phyloP scores from a whole-genome alignment of 2,888 invertebrate genomes.

The Eudemis profundana region DNA sequence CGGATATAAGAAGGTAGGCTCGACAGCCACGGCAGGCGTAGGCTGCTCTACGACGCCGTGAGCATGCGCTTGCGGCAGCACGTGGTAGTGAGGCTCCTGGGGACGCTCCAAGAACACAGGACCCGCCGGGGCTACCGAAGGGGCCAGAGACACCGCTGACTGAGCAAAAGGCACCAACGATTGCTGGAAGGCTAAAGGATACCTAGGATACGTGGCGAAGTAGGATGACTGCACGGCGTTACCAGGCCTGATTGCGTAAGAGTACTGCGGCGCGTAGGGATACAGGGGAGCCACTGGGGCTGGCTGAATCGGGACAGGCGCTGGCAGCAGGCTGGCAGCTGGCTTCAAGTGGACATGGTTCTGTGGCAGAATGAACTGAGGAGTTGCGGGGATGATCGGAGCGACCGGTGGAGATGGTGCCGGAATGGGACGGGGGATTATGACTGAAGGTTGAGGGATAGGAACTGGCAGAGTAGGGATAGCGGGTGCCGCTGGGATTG shows the following conservation, averaged over 20 bases:
- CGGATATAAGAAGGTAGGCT: conserved; percentile 55
- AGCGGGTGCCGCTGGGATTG: conserved; percentile 50
- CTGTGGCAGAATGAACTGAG: conserved; percentile 57
- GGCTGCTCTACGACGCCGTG: conserved; percentile 49
- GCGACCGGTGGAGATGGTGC: conserved; percentile 60
- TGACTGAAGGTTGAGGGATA: conserved; percentile 59
- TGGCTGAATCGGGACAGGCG: conserved; percentile 59
- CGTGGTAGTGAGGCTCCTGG: conserved; percentile 56
- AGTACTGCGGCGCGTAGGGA: conserved; percentile 62
- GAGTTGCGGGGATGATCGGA: conserved; percentile 56
- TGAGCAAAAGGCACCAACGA: conserved; percentile 68
- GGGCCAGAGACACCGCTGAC: conserved; percentile 56
- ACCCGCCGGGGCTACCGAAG: conserved; percentile 48
- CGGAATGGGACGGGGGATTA: conserved; percentile 64
- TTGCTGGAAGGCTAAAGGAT: conserved; percentile 51
- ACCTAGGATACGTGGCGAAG: conserved; percentile 78
- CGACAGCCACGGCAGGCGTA: conserved; percentile 49
- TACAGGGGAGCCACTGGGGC: conserved; percentile 57
- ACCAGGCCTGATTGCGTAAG: conserved; percentile 76
- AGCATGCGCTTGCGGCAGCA: conserved; percentile 51
- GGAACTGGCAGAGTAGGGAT: conserved; percentile 58
- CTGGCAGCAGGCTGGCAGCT: conserved; percentile 57
- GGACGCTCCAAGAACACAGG: conserved; percentile 63
- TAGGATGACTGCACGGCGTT: conserved; percentile 76
- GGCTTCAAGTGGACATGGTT: conserved; percentile 63